Conservation (phyloP, 2,113 vertebrate genomes). For the Otolemur garnettii region DNA sequence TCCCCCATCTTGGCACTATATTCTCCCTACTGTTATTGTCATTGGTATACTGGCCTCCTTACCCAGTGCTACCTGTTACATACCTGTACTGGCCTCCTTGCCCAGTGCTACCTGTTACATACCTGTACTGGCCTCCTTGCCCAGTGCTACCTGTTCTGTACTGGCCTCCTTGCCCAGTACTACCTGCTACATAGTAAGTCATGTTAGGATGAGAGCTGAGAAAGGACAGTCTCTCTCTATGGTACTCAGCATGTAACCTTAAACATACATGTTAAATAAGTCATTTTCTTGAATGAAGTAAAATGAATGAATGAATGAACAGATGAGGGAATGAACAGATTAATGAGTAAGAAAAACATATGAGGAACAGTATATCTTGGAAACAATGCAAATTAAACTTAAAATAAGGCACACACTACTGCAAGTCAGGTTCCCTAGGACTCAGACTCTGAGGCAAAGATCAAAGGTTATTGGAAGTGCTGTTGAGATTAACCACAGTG, state of each 20-base stretch:
- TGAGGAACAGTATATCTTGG: not conserved
- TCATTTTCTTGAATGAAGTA: not conserved
- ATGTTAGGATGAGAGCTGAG: not conserved
- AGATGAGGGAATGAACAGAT: not conserved
- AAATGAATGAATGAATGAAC: not conserved
- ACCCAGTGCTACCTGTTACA: not conserved
- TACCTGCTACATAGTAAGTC: not conserved
- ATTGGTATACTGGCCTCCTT: not conserved
- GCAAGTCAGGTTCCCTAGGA: not conserved
- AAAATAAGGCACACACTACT: not conserved
- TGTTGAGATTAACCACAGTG: not conserved
- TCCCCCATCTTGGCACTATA: not conserved
- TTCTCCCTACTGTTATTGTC: not conserved
- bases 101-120: not conserved
- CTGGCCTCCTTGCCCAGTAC: too few relatives aligned
- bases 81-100: too few relatives aligned
- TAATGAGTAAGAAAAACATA: not conserved
- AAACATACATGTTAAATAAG: not conserved
- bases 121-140: not conserved
- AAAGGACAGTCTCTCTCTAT: not conserved
- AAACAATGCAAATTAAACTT: not conserved
- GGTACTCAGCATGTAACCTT: not conserved
- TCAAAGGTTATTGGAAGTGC: not conserved
- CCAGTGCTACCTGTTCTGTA: not conserved
- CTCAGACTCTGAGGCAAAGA: not conserved